A percentile compares a stretch with the other conserved stretches of the same genome.
Evolutionary conservation across 2,113 vertebrate species (phyloP).

Genomic region (Smithornis capensis): DNA sequence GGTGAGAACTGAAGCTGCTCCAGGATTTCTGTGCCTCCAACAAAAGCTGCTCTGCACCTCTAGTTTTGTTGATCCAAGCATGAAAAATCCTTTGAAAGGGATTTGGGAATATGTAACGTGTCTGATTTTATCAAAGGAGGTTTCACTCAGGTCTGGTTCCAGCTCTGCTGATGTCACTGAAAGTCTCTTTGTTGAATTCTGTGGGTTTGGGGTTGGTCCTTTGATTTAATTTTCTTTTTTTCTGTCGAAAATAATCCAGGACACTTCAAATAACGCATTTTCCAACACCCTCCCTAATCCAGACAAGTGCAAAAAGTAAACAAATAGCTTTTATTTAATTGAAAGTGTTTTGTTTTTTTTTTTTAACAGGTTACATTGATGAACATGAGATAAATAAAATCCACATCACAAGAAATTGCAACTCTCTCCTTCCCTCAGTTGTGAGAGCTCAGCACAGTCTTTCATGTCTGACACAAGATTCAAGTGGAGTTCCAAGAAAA

Average conservation of each 20-base stretch:
- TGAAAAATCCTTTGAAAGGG: not conserved
- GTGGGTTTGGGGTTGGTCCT: not conserved
- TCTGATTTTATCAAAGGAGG: not conserved
- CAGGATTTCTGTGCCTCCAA: not conserved
- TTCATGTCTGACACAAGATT: not conserved
- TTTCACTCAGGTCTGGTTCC: not conserved
- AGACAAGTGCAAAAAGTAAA: constrained; percentile 31
- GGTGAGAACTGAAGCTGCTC: not conserved
- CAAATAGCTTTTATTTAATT: constrained; percentile 58
- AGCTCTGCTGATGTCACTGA: not conserved
- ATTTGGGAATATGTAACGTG: not conserved
- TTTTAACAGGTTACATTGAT: not conserved
- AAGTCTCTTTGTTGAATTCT: not conserved
- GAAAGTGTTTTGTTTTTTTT: not conserved
- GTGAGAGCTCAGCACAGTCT: not conserved
- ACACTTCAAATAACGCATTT: not conserved
- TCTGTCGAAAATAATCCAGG: not conserved
- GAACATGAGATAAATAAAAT: not conserved
- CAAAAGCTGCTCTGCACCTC: not conserved
- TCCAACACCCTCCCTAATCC: not conserved
- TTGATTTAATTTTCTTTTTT: not conserved
- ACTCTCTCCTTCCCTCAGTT: not conserved
- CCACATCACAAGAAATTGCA: not conserved
- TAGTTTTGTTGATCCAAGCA: not conserved
- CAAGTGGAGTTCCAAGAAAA: not conserved